These are phyloP conservation scores for Samia ricini DNA, from an alignment of 1,140 invertebrate species.

Conservation along the genomic window DNA sequence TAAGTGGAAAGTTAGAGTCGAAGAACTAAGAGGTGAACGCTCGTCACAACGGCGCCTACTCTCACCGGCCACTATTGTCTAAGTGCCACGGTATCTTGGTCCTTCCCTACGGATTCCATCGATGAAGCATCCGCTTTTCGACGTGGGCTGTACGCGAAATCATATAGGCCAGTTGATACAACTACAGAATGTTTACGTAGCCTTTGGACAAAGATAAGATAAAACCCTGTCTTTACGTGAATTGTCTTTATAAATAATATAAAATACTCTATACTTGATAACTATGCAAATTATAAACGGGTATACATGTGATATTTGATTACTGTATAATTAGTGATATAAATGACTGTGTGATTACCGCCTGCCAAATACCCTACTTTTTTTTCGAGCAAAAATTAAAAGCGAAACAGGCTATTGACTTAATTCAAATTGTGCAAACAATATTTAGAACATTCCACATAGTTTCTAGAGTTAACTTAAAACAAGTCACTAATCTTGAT, in stretches of 20 bases:
- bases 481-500: conserved; percentile 1
- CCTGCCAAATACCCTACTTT: conserved; percentile 20
- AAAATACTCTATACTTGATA: conserved; percentile 15
- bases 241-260: conserved; percentile 16
- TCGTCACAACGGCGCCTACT: conserved; percentile 73
- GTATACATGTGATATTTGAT: conserved; percentile 21
- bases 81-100: conserved; percentile 74
- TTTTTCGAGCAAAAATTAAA: not conserved
- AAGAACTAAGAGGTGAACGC: conserved; percentile 73
- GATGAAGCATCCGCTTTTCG: conserved; percentile 59
- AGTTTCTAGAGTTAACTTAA: not conserved
- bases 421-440: conserved; percentile 4
- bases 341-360: conserved; percentile 10
- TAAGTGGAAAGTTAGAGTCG: conserved; percentile 38
- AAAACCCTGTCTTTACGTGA: conserved; percentile 19
- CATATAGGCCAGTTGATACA: conserved; percentile 43
- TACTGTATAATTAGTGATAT: conserved; percentile 27
- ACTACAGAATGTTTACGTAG: conserved; percentile 58
- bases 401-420: not conserved
- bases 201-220: conserved; percentile 60
- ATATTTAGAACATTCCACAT: conserved; percentile 11
- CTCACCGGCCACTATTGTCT: conserved; percentile 74
- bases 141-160: conserved; percentile 59
- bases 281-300: conserved; percentile 21
- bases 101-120: conserved; percentile 71